phyloP scores from a whole-genome alignment of 2,888 invertebrate genomes.

The Chironomus riparius region DNA sequence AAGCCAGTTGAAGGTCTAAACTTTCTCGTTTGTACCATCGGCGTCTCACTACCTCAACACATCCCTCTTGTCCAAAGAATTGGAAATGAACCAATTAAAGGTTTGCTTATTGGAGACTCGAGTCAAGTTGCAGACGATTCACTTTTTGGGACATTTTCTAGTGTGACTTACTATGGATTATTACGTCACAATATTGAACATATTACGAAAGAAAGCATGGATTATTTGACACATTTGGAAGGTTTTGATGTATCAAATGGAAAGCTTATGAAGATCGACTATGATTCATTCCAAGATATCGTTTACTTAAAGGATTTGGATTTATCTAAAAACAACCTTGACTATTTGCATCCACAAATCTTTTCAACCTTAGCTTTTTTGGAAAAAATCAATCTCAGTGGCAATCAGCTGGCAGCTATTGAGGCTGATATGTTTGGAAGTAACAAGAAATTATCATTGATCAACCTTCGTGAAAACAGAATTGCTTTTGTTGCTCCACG shows the following conservation, averaged over 20 bases:
- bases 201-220: neutral
- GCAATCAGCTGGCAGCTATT: neutral
- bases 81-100: neutral
- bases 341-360: neutral
- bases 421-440: neutral
- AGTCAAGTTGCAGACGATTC: neutral
- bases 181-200: neutral
- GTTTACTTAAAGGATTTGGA: neutral
- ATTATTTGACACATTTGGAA: neutral
- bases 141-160: neutral
- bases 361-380: neutral
- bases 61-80: neutral
- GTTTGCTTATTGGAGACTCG: neutral
- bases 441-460: neutral
- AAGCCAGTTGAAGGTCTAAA: neutral
- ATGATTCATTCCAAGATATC: neutral
- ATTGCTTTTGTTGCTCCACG: neutral
- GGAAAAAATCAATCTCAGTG: neutral
- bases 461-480: neutral
- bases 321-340: neutral
- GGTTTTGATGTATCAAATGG: neutral
- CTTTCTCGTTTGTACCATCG: neutral
- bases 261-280: neutral
- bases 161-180: neutral
- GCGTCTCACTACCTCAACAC: neutral